Evolutionary conservation across 2,888 invertebrate species (phyloP), one percentile per base, ranked within the genome.

Genomic region (Leptura quadrifasciata): DNA sequence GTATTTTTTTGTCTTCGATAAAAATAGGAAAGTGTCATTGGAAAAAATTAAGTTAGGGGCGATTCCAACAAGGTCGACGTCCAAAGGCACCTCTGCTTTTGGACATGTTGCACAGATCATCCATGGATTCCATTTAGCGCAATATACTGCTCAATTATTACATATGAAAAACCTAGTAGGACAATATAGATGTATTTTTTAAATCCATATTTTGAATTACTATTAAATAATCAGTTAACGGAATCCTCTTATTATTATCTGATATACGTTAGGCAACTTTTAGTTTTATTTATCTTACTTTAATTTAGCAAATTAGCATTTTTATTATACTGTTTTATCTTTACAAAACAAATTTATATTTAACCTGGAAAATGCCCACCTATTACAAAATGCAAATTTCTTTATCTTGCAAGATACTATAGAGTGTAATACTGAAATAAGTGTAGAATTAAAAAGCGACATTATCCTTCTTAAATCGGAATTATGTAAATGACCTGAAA

Each of bases 361-460:
- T 60, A 60, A 24, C 24, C 20, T 60, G 24, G 21, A 60, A 60
- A 21, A 24, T 60, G n/a, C 15, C 15, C 24, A 60, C 24, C 24
- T 60, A 60, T 60, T 60, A 60, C 58, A 60, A 60, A 60, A 60
- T 60, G n/a, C 58, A n/a, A 24, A 24, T 65, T 31, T 17, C 15
- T 12, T 57, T 57, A 57, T 57, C 57, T 57, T 57, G 24, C 6
- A 20, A 57, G 24, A 57, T 20, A 60, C 27, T 60, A 27, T 60
- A 27, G 21, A 27, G 27, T 27, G 27, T 60, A 60, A 60, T 60
- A 9, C 24, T 60, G 9, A 60, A 60, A 60, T 27, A 60, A n/a
- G 60, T 27, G 60, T 60, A 31, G 60, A 60, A 60, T 60, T 60
- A 60, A 24, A 60, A 60, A 24, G n/a, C 24, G 24, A 27, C 27